phyloP scores from a whole-genome alignment of 1,140 invertebrate genomes.

The Zeugodacus cucurbitae region DNA sequence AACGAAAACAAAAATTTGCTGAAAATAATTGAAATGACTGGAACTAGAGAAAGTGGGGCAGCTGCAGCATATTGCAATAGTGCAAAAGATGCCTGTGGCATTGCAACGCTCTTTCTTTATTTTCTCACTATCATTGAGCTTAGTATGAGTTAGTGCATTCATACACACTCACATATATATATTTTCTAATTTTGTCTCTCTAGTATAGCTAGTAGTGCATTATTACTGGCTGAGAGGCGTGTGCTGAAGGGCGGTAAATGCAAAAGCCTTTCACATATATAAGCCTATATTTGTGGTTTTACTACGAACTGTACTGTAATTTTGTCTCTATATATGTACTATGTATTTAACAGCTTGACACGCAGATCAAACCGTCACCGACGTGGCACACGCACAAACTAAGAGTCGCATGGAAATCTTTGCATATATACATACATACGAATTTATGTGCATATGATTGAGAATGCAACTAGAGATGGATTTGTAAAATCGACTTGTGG shows the following conservation, averaged over 20 bases:
- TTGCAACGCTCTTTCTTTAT: neutral
- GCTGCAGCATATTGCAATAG: neutral
- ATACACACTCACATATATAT: neutral
- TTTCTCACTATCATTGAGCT: neutral
- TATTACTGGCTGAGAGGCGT: neutral
- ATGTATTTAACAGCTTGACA: neutral
- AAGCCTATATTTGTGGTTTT: no score
- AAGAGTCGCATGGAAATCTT: neutral
- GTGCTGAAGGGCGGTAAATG: neutral
- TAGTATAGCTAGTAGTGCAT: no score
- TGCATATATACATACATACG: neutral
- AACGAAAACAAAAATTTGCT: no score
- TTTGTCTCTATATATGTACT: neutral
- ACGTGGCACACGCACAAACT: neutral
- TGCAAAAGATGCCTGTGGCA: no score
- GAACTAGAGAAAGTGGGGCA: neutral
- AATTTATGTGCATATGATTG: neutral
- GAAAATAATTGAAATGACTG: neutral
- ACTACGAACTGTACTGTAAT: neutral
- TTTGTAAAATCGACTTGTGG: no score
- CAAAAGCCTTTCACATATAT: neutral
- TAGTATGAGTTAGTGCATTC: neutral
- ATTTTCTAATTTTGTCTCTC: neutral
- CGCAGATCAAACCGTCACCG: neutral
- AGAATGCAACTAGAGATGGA: neutral